Conservation (phyloP, 2,888 invertebrate species). For the Frankliniella fusca region DNA sequence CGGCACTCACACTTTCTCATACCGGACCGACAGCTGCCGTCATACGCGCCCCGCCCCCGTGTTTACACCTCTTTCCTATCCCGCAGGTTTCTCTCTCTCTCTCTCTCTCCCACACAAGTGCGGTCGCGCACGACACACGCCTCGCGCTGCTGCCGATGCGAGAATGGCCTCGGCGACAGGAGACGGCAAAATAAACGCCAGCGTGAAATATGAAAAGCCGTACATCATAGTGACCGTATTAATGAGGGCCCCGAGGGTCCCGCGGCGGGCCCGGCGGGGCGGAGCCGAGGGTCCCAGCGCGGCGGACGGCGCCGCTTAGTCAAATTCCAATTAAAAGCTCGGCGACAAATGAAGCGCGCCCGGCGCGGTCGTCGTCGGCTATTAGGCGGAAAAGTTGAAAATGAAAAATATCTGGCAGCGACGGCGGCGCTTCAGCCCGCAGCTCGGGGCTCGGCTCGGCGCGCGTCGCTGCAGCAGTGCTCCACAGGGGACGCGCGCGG, state of each 20-base stretch:
- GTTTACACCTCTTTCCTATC: background rate
- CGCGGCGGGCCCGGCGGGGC: background rate
- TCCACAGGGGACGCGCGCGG: no score
- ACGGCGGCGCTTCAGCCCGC: background rate
- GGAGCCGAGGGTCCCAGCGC: background rate
- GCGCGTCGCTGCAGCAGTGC: background rate
- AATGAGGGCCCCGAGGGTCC: background rate
- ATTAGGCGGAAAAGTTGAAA: no score
- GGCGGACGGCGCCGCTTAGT: background rate
- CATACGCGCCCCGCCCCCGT: no score
- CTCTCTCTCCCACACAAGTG: background rate
- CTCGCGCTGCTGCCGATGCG: background rate
- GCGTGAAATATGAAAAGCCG: slow-evolving; percentile 5
- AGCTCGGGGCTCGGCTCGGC: background rate
- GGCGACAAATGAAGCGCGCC: slow-evolving; percentile 12
- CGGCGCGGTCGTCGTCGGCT: background rate
- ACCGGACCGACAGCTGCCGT: no score
- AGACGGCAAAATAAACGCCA: background rate
- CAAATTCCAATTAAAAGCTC: slow-evolving; percentile 22
- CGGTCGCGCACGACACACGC: background rate
- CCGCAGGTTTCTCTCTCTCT: background rate
- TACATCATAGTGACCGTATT: background rate
- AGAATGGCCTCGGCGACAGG: background rate
- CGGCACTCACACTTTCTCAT: no score
- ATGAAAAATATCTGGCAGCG: background rate